Evolutionary conservation across 2,113 vertebrate species (phyloP), one percentile per base, ranked within the genome.

Genomic region (Anser cygnoides): DNA sequence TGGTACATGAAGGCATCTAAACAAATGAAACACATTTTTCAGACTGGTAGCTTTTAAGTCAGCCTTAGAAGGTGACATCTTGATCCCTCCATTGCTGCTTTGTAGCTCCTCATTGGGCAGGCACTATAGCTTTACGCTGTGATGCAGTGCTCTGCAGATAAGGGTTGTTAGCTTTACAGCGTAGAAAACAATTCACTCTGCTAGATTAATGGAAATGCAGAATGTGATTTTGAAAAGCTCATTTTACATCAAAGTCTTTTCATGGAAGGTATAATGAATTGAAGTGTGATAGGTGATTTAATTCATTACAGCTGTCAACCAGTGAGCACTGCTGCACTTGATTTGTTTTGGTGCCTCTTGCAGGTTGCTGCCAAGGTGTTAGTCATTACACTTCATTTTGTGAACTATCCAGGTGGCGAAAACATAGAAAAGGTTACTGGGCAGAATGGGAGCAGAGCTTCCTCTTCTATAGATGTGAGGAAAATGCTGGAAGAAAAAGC

Each of bases 251-350:
- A 19, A 91, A 82, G 68, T 41, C 41, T 79, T 94, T 92, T 94
- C 70, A 59, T 80, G 86, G 78, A 73, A 92, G 73, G 41, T 25
- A 26, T 91, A 97, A 96, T 95, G 81, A 92, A 92, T 72, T 59
- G 70, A 79, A 96, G 87, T 79, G 61, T 65, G 17, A 43, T 57
- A 85, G 71, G 81, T 87, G 89, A 63, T 95, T 95, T 87, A 93
- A 96, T 91, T 96, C 86, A 94, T 93, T 97, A 94, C 26, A 83
- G 84, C 90, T 93, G 87, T 96, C 95, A 95, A 44, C n/a, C 22
- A 49, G 63, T 37, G 33, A 91, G 23, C 44, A 19, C 79, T 54
- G 80, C 74, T 76, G 39, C 21, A 50, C 35, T 87, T 90, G 54
- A 74, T 92, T 93, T 93, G 76, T 94, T 90, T 92, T 0, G 5